These are phyloP conservation scores for Rhysida immarginata DNA, from an alignment of 1,140 invertebrate genomes.

Conservation along the genomic window DNA sequence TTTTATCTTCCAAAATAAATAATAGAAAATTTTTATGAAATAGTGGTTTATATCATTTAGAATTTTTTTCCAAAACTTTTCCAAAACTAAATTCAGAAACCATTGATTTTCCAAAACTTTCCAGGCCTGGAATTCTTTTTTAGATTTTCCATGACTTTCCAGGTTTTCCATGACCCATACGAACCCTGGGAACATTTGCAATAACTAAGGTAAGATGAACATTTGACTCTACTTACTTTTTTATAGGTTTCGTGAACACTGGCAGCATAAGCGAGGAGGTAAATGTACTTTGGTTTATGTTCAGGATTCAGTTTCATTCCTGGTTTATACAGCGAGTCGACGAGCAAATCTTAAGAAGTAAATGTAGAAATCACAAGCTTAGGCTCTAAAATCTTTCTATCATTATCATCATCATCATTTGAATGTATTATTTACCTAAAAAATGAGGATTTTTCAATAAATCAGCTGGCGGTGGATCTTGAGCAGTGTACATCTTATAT, in stretches of 20 bases:
- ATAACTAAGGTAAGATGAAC: too few relatives aligned
- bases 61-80: too few relatives aligned
- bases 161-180: too few relatives aligned
- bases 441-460: slow-evolving; percentile 87
- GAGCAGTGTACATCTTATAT: slow-evolving; percentile 71
- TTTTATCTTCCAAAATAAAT: too few relatives aligned
- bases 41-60: too few relatives aligned
- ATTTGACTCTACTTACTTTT: slow-evolving; percentile 46
- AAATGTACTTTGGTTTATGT: slow-evolving; percentile 94
- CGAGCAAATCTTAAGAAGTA: slow-evolving; percentile 59
- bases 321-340: slow-evolving; percentile 84
- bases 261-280: slow-evolving; percentile 83
- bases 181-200: too few relatives aligned
- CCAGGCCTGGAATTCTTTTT: too few relatives aligned
- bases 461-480: slow-evolving; percentile 85
- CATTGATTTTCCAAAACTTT: too few relatives aligned
- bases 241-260: slow-evolving; percentile 75
- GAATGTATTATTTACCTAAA: slow-evolving; percentile 47
- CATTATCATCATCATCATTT: background rate
- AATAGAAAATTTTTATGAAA: too few relatives aligned
- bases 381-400: background rate
- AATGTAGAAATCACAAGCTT: background rate
- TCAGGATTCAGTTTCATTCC: slow-evolving; percentile 87
- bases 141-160: too few relatives aligned
- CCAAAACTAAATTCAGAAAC: too few relatives aligned